Percentiles rank a stretch among this genome's conserved stretches.
Conservation (phyloP, 2,888 invertebrate genomes). For the Hirtodrosophila duncani region DNA sequence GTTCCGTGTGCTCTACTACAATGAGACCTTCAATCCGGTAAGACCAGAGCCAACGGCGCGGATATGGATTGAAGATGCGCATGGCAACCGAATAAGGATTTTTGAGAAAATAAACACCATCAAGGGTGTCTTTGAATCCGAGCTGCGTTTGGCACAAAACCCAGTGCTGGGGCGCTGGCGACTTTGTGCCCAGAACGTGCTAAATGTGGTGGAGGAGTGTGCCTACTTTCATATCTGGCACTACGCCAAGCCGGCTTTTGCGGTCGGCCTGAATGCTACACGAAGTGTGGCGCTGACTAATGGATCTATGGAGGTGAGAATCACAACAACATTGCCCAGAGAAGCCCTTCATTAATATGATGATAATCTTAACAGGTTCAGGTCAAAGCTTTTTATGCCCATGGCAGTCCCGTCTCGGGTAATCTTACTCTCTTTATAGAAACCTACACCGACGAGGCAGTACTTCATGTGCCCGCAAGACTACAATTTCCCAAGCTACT, state of each 20-base stretch:
- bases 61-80: slow-evolving; percentile 31
- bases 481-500: no score
- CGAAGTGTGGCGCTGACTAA: no score
- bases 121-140: slow-evolving; percentile 19
- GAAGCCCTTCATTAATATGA: not conserved
- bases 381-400: slow-evolving; percentile 4
- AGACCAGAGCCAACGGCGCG: not conserved
- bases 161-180: slow-evolving; percentile 30
- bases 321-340: no score
- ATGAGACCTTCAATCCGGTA: slow-evolving; percentile 13
- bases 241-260: no score
- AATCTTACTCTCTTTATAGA: not conserved
- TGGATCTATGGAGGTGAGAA: no score
- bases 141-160: slow-evolving; percentile 2
- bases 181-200: slow-evolving; percentile 24
- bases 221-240: not conserved
- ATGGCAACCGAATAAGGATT: not conserved
- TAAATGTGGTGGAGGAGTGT: not conserved
- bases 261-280: no score
- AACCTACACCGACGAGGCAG: no score
- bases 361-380: not conserved
- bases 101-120: not conserved
- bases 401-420: not conserved
- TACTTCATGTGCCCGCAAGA: no score
- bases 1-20: slow-evolving; percentile 30